Conservation (phyloP, 2,113 vertebrate species). For the Centropus bengalensis region DNA sequence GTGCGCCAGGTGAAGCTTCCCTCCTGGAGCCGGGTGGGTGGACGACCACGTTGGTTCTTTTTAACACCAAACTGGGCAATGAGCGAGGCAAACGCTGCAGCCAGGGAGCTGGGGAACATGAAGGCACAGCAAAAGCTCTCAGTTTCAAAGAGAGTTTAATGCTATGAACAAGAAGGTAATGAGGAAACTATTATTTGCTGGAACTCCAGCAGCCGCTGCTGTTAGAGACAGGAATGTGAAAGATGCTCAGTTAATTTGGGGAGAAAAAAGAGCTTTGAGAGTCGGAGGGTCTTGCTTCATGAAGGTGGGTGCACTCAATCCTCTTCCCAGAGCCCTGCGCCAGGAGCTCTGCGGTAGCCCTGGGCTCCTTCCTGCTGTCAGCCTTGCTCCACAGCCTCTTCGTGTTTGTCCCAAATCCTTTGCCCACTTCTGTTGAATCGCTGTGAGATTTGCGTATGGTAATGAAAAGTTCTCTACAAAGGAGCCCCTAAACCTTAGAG, state of each 20-base stretch:
- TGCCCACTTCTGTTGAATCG: background rate
- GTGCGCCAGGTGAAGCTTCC: background rate
- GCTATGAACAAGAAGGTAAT: background rate
- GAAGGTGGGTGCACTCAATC: rapidly evolving
- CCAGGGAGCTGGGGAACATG: background rate
- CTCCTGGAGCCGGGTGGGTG: background rate
- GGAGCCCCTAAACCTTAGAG: background rate
- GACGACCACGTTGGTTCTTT: background rate
- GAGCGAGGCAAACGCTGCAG: background rate
- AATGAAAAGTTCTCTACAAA: background rate
- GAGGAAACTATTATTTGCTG: background rate
- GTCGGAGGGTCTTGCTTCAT: background rate
- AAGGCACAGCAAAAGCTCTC: background rate
- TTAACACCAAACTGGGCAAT: background rate
- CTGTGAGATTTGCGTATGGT: too few species aligned
- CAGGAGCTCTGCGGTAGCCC: background rate
- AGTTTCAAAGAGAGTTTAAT: background rate
- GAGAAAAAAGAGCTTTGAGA: background rate
- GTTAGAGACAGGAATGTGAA: background rate
- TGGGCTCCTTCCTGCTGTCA: background rate
- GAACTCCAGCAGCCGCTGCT: background rate
- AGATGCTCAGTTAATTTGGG: background rate
- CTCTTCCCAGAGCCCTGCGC: background rate
- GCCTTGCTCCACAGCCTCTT: background rate
- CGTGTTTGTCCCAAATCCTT: background rate